Base-by-base conservation (phyloP, 2,797 vertebrate species). In the Neoniphon sammara region DNA sequence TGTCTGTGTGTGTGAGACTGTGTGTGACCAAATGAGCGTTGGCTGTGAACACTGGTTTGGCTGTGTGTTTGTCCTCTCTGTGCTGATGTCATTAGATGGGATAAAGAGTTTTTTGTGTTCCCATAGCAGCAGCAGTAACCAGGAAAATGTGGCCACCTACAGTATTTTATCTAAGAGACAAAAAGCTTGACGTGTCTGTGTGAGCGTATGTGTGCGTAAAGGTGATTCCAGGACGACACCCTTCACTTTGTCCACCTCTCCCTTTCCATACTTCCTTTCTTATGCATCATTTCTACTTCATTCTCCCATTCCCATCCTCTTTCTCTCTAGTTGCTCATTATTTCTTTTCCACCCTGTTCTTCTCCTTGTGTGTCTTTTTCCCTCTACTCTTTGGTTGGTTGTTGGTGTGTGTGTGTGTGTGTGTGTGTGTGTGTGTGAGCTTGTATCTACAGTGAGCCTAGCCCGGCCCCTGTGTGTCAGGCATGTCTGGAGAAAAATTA, bases 381-480 rank as follows among this genome's bases (percentile, higher is more conserved):
- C 27, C 53, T 68, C 27, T 69, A 39, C n/a, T 42, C 42, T 62
- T 55, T 88, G 73, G 71, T 82, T 31, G 62, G 42, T 18, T 79
- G 53, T 78, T n/a, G 70, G 64, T 83, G 66, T 74, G 72, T 85
- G 73, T 76, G 73, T 71, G 56, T 80, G 66, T 72, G 14, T 77
- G 46, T 78, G 25, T 76, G 34, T 61, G 78, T 75, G 65, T 75
- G 44, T 77, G 64, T 62, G 36, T 82, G 73, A 84, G 77, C 70
- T 66, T 88, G 85, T 65, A 92, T 87, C 68, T 82, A 70, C 90
- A 98, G 97, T 90, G 95, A 97, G 83, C 93, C 89, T 66, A 88
- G 90, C 73, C 83, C 87, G 11, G 87, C 86, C 66, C 86, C 92
- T 53, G 80, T 94, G 80, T 94, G 93, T 92, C 93, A 91, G 90